Evolutionary conservation across 2,113 vertebrate species (phyloP), one percentile per base, ranked within the genome.

Genomic region (Nothoprocta perdicaria): DNA sequence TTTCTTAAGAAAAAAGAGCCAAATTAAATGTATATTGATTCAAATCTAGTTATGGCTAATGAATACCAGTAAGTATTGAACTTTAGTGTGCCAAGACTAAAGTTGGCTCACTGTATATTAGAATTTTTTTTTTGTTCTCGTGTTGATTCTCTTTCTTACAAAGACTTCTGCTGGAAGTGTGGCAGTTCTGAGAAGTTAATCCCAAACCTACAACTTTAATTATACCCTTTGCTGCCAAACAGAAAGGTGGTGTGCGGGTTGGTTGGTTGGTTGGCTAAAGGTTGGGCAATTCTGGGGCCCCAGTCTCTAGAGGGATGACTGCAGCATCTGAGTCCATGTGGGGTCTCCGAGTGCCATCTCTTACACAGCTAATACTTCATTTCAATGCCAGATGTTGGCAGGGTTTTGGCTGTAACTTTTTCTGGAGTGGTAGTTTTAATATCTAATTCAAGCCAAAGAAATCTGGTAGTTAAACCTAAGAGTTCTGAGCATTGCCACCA

Each of bases 401-500:
- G 62, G 22, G n/a, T 35, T 88, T 80, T n/a, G 7, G 40, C 12
- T 63, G 27, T 52, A 10, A 43, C 40, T 71, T 94, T 58, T 26
- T 1, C 8, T n/a, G 9, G 35, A 48, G 38, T 0, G 6, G 2
- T 40, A 33, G n/a, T 3, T 74, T 75, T 71, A 11, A 41, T 46
- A 55, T 3, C 52, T 50, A 0, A 12, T 62, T 69, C 22, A 1
- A 4, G 33, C 17, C 9, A 33, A 15, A 43, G 78, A 33, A 9
- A 14, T 2, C n/a, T 1, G 23, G 1, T 16, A 40, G 46, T n/a
- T 61, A 16, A 35, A 90, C 57, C 52, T 80, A 52, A 86, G 50
- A 27, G 85, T 85, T 92, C 93, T 78, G 84, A 68, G 9, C 92
- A 95, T 91, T 63, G 89, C 97, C 97, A 97, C 97, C 80, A 97